These are phyloP conservation scores for Drosophila obscura DNA, from an alignment of 1,140 invertebrate species.

Conservation along the genomic window DNA sequence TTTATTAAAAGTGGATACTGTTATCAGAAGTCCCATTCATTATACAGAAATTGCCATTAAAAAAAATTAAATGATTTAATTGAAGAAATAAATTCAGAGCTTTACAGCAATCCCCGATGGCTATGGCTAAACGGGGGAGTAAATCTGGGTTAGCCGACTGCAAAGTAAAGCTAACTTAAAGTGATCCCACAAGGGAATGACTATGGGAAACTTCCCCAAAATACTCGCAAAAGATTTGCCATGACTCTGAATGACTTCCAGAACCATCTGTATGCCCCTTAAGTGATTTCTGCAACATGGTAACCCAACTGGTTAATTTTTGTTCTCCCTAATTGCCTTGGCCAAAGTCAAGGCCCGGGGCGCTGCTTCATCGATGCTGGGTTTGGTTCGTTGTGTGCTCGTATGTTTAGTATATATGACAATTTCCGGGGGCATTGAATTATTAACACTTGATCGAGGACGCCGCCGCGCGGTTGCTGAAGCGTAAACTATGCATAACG, in stretches of 20 bases:
- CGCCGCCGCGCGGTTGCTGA: slow-evolving; percentile 51
- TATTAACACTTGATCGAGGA: slow-evolving; percentile 76
- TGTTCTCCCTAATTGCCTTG: slow-evolving; percentile 33
- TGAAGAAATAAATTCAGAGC: background rate
- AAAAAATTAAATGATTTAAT: slow-evolving; percentile 1
- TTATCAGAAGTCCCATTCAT: too few relatives aligned
- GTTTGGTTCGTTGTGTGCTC: slow-evolving; percentile 6
- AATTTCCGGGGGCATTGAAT: slow-evolving; percentile 66
- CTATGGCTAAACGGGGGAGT: too few relatives aligned
- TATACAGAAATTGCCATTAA: slow-evolving; percentile 1
- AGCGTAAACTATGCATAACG: slow-evolving; percentile 70
- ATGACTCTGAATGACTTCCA: too few relatives aligned
- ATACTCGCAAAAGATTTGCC: too few relatives aligned
- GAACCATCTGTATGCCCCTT: background rate
- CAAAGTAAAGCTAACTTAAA: too few relatives aligned
- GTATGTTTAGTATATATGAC: slow-evolving; percentile 39
- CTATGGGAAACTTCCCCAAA: too few relatives aligned
- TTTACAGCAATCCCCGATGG: too few relatives aligned
- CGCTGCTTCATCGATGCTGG: slow-evolving; percentile 4
- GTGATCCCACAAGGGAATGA: too few relatives aligned
- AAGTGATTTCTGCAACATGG: slow-evolving; percentile 8
- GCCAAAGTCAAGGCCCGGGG: slow-evolving; percentile 43
- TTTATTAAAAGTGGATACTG: slow-evolving; percentile 5
- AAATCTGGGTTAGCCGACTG: too few relatives aligned
- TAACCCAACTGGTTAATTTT: slow-evolving; percentile 53